phyloP scores from a whole-genome alignment of 2,113 vertebrate species.

The Vidua macroura region DNA sequence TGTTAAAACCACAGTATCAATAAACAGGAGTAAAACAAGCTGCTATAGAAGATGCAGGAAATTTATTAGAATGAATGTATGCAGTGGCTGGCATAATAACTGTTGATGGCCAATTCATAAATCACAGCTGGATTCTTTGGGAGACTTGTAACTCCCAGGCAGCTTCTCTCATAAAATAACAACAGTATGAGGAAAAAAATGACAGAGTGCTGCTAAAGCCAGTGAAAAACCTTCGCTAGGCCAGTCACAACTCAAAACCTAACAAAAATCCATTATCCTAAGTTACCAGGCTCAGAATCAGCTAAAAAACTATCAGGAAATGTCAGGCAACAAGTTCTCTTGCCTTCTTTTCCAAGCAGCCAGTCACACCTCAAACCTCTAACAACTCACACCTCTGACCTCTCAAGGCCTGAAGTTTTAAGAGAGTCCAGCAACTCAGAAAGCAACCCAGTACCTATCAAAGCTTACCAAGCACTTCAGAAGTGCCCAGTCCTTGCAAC shows the following conservation, averaged over 20 bases:
- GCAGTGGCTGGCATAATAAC: slow-evolving; percentile 45
- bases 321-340: neutral
- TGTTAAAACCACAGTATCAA: slow-evolving; percentile 53
- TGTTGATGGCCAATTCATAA: slow-evolving; percentile 59
- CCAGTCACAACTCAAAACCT: neutral
- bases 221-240: neutral
- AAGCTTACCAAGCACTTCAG: neutral
- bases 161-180: slow-evolving; percentile 38
- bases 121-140: slow-evolving; percentile 56
- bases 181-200: slow-evolving; percentile 12
- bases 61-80: slow-evolving; percentile 46
- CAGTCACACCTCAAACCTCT: neutral
- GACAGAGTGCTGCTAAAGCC: neutral
- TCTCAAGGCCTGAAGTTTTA: neutral
- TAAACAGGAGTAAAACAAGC: slow-evolving; percentile 41
- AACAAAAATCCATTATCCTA: neutral
- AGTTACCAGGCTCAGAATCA: neutral
- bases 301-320: neutral
- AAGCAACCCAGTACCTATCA: neutral
- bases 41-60: slow-evolving; percentile 36
- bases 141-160: slow-evolving; percentile 18
- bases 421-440: neutral
- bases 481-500: neutral
- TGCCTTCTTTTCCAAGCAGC: neutral
- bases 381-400: neutral